Percentiles rank a stretch among this genome's conserved stretches.
phyloP scores from a whole-genome alignment of 2,797 vertebrate genomes.

The Coregonus suidteri region DNA sequence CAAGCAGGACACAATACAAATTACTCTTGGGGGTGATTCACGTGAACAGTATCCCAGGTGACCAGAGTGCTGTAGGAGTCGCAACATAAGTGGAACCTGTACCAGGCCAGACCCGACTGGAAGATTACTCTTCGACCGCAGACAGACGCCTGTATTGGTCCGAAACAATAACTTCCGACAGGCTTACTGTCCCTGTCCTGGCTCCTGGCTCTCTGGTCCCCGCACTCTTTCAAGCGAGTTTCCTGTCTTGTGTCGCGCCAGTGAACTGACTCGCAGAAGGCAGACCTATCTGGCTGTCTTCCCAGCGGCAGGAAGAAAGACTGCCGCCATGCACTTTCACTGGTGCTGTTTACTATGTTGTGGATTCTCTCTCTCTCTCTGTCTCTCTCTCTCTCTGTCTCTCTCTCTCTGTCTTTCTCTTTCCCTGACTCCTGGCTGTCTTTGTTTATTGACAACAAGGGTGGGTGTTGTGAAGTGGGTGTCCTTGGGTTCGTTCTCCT shows the following conservation, averaged over 20 bases:
- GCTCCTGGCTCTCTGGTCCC: conserved; percentile 49
- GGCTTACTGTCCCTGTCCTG: conserved; percentile 66
- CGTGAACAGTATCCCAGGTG: conserved; percentile 9
- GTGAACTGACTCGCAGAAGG: conserved; percentile 53
- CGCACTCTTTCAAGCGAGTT: conserved; percentile 78
- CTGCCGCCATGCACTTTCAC: conserved; percentile 38
- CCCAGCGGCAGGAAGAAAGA: conserved; percentile 45
- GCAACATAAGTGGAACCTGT: neutral
- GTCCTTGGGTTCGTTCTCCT: conserved; percentile 41
- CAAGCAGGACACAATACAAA: neutral
- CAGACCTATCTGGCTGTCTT: conserved; percentile 64
- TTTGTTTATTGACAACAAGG: conserved; percentile 49
- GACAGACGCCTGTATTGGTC: conserved; percentile 48
- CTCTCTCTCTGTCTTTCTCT: conserved; percentile 13
- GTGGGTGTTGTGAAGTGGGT: conserved; percentile 33
- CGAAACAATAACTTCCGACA: conserved; percentile 76
- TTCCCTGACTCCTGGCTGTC: conserved; percentile 29
- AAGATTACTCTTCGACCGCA: conserved; percentile 44
- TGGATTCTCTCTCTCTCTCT: neutral
- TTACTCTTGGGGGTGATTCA: too few relatives aligned
- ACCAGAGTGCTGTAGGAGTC: neutral
- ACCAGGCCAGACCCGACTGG: conserved; percentile 33
- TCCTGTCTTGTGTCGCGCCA: conserved; percentile 84
- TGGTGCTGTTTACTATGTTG: conserved; percentile 36
- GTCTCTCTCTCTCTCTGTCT: conserved; percentile 27